A percentile compares a stretch with the other conserved stretches of the same genome.
Evolutionary conservation across 2,888 invertebrate species (phyloP).

Genomic region (Amiota mariae): DNA sequence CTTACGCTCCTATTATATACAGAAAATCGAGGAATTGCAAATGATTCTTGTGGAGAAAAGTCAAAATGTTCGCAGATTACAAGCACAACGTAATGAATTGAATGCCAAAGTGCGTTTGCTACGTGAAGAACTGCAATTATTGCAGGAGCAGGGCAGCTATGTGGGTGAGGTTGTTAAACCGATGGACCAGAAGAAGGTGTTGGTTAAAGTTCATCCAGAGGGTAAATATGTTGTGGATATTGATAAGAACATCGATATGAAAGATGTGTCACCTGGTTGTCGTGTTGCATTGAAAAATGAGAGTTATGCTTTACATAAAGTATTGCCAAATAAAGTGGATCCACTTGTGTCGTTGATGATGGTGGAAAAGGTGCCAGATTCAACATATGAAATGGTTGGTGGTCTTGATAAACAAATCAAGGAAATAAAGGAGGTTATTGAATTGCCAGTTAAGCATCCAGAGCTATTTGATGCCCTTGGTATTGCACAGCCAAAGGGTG

Average conservation of each 20-base stretch:
- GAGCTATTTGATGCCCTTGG: constrained; percentile 98
- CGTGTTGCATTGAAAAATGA: constrained; percentile 97
- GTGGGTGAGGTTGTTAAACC: constrained; percentile 99
- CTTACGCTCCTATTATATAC: constrained; percentile 96
- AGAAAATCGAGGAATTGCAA: constrained; percentile 98
- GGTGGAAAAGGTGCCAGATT: constrained; percentile 99
- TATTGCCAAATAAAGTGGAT: constrained; percentile 98
- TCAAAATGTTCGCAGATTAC: constrained; percentile 95
- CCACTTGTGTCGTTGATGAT: constrained; percentile 99
- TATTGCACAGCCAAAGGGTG: constrained; percentile 98
- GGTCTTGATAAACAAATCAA: constrained; percentile 99
- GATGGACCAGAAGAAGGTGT: constrained; percentile 99
- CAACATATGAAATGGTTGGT: constrained; percentile 99
- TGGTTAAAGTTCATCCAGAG: constrained; percentile 99
- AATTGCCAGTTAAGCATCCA: constrained; percentile 98
- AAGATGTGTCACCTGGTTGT: constrained; percentile 96
- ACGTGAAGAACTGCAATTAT: constrained; percentile 94
- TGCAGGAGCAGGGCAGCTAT: constrained; percentile 98
- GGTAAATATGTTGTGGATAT: constrained; percentile 99
- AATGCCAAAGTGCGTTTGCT: constrained; percentile 97
- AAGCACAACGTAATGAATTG: constrained; percentile 98
- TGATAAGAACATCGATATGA: constrained; percentile 98
- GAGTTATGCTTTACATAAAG: constrained; percentile 98
- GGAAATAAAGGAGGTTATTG: constrained; percentile 99
- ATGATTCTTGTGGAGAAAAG: constrained; percentile 97